Conservation (phyloP, 2,888 invertebrate species). For the Netelia virgata region DNA sequence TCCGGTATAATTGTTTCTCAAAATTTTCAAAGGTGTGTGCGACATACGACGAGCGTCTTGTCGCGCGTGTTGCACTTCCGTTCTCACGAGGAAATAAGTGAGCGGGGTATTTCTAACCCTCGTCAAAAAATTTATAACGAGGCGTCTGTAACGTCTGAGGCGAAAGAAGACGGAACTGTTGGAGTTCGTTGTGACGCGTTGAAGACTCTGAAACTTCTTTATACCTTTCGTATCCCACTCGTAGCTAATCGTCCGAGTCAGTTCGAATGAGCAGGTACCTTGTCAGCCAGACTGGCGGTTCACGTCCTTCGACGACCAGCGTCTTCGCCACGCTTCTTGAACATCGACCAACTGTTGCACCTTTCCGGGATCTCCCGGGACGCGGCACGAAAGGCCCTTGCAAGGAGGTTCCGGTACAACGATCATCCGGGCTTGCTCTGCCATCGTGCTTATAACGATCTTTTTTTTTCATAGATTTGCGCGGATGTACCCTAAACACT, state of each 20-base stretch:
- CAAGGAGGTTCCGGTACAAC: conserved; percentile 53
- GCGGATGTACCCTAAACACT: conserved; percentile 23
- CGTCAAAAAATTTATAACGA: conserved; percentile 21
- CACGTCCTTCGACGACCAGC: conserved; percentile 69
- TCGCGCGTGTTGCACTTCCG: conserved; percentile 33
- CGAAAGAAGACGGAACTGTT: conserved; percentile 31
- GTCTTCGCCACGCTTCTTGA: conserved; percentile 77
- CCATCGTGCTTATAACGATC: not conserved
- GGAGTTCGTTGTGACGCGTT: not conserved
- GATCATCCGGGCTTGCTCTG: conserved; percentile 26
- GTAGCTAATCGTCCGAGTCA: conserved; percentile 53
- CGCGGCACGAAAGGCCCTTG: conserved; percentile 15
- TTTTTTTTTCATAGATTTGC: not conserved
- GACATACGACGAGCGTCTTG: conserved; percentile 27
- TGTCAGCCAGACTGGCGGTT: conserved; percentile 63
- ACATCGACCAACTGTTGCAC: conserved; percentile 80
- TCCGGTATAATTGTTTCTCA: not conserved
- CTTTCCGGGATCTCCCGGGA: conserved; percentile 63
- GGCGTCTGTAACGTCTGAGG: conserved; percentile 14
- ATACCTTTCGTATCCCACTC: conserved; percentile 37
- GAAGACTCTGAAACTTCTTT: conserved; percentile 35
- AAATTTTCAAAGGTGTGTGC: not conserved
- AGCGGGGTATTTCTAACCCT: not conserved
- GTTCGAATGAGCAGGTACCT: conserved; percentile 58
- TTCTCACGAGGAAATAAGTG: conserved; percentile 44